These are phyloP conservation scores for Gallinago paraguaiae DNA, from an alignment of 2,113 vertebrate genomes.

Conservation along the genomic window DNA sequence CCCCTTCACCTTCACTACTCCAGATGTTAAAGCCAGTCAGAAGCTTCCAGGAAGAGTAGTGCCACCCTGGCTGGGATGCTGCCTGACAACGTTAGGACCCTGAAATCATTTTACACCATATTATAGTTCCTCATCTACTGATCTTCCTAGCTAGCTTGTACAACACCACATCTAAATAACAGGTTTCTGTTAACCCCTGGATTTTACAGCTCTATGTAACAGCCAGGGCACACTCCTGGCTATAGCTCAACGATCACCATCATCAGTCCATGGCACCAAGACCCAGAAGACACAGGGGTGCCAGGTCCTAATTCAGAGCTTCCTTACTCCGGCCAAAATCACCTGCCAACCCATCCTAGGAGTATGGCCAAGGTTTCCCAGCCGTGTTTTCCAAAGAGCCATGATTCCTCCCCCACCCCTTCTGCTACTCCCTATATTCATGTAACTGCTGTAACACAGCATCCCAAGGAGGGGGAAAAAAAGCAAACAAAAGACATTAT, in stretches of 20 bases:
- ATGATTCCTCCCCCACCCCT: neutral
- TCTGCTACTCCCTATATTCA: neutral
- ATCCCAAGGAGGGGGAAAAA: neutral
- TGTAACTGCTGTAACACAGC: neutral
- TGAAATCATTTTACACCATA: neutral
- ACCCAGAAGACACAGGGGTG: neutral
- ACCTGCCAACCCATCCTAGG: neutral
- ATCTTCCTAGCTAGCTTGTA: neutral
- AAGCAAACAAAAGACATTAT: constrained; percentile 35
- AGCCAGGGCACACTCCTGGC: neutral
- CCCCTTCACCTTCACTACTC: neutral
- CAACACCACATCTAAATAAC: neutral
- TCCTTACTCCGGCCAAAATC: neutral
- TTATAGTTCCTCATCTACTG: neutral
- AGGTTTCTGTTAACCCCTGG: neutral
- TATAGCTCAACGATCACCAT: fast-evolving
- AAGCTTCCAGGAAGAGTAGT: neutral
- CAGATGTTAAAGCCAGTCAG: neutral
- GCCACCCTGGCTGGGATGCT: neutral
- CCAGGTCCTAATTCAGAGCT: neutral
- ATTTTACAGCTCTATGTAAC: neutral
- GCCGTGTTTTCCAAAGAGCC: neutral
- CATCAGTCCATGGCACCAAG: fast-evolving
- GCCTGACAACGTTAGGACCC: neutral
- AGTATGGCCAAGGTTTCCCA: neutral